These are phyloP conservation scores for Parnassius mnemosyne DNA, from an alignment of 2,888 invertebrate species.

Conservation along the genomic window DNA sequence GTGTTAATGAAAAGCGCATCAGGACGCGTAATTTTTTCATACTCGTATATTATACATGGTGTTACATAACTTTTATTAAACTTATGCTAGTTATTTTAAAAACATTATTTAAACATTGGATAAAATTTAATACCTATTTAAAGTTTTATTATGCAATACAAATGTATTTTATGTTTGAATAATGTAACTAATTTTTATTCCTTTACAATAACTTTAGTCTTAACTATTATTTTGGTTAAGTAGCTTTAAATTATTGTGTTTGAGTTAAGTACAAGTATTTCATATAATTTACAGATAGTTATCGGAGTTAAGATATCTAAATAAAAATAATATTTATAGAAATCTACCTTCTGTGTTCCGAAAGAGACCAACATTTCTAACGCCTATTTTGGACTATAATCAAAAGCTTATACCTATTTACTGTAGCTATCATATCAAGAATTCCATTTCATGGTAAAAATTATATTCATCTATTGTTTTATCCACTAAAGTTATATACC, in stretches of 20 bases:
- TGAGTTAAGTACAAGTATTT: not conserved
- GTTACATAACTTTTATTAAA: slow-evolving; percentile 20
- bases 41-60: slow-evolving; percentile 24
- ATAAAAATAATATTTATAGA: slow-evolving; percentile 1
- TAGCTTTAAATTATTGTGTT: slow-evolving; percentile 15
- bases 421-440: slow-evolving; percentile 38
- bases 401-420: slow-evolving; percentile 32
- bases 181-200: slow-evolving; percentile 1
- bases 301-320: slow-evolving; percentile 20
- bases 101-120: slow-evolving; percentile 11
- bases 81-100: not conserved
- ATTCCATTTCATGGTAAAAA: slow-evolving; percentile 14
- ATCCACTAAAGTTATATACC: not conserved
- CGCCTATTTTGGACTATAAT: slow-evolving; percentile 27
- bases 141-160: not conserved
- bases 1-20: slow-evolving; percentile 31
- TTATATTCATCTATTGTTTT: not conserved
- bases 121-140: not conserved
- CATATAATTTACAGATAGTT: not conserved
- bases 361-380: slow-evolving; percentile 38
- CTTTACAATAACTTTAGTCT: slow-evolving; percentile 22
- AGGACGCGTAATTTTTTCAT: slow-evolving; percentile 34
- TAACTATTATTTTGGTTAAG: slow-evolving; percentile 20
- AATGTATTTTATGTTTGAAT: not conserved
- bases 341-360: slow-evolving; percentile 38